phyloP scores from a whole-genome alignment of 2,888 invertebrate genomes.

The Apotomis capreana region DNA sequence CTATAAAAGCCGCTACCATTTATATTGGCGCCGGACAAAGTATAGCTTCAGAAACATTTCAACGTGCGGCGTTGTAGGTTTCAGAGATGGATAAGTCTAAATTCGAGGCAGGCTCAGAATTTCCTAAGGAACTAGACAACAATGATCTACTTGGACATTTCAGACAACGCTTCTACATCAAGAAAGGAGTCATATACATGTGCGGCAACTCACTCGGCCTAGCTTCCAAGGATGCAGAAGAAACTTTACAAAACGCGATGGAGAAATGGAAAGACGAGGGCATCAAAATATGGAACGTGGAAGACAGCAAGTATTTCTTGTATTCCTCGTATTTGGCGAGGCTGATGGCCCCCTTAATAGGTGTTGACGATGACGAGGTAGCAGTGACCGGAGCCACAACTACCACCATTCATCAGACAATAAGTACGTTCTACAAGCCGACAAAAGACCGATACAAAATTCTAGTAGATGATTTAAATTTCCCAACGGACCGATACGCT shows the following conservation, averaged over 20 bases:
- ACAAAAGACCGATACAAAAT: constrained; percentile 66
- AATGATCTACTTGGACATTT: constrained; percentile 66
- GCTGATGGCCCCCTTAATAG: constrained; percentile 68
- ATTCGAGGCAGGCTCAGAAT: constrained; percentile 60
- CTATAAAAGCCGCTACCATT: constrained; percentile 18
- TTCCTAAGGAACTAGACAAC: constrained; percentile 62
- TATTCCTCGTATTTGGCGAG: constrained; percentile 61
- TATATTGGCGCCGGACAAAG: background rate
- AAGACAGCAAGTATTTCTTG: constrained; percentile 64
- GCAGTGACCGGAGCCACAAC: constrained; percentile 64
- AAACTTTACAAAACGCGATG: constrained; percentile 53
- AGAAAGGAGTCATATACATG: constrained; percentile 65
- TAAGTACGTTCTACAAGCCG: constrained; percentile 72
- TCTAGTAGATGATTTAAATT: constrained; percentile 70
- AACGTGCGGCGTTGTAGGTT: constrained; percentile 27
- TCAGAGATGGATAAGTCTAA: constrained; percentile 50
- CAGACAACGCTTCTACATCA: constrained; percentile 64
- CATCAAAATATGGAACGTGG: constrained; percentile 65
- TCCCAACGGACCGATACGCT: constrained; percentile 73
- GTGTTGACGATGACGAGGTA: constrained; percentile 65
- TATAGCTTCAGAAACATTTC: constrained; percentile 34
- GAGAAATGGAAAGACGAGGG: constrained; percentile 68
- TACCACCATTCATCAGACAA: constrained; percentile 66
- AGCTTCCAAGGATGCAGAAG: constrained; percentile 67
- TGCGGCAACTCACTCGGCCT: constrained; percentile 74